These are phyloP conservation scores for Tautogolabrus adspersus DNA, from an alignment of 2,113 vertebrate species.

Conservation along the genomic window DNA sequence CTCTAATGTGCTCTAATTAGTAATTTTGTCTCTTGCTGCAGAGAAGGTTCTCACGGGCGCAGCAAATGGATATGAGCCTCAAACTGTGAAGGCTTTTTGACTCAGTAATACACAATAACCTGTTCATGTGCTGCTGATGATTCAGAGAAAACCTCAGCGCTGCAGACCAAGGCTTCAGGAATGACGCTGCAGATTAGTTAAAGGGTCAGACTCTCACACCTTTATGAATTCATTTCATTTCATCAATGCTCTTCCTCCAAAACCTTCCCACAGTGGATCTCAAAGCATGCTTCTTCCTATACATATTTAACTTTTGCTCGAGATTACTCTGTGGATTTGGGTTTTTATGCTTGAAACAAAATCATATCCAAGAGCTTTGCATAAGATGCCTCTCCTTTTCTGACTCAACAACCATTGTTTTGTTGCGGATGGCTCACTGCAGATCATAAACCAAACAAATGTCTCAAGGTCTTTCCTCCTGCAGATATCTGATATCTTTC, in stretches of 20 bases:
- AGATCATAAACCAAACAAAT: neutral
- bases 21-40: constrained; percentile 44
- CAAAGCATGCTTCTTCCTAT: neutral
- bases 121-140: constrained; percentile 21
- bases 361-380: neutral
- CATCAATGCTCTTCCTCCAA: neutral
- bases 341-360: neutral
- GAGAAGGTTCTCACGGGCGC: constrained; percentile 24
- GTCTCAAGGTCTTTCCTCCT: neutral
- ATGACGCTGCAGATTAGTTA: constrained; percentile 30
- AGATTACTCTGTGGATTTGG: neutral
- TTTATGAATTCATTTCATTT: neutral
- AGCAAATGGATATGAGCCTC: constrained; percentile 24
- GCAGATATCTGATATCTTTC: neutral
- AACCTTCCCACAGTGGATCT: too few species aligned
- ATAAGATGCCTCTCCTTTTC: neutral
- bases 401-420: too few species aligned
- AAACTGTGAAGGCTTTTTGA: neutral
- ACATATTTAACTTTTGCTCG: too few species aligned
- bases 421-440: neutral
- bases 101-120: neutral
- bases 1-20: constrained; percentile 63
- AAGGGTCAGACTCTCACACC: neutral
- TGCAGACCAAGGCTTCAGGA: neutral
- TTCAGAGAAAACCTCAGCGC: constrained; percentile 16